These are phyloP conservation scores for Paradoxurus hermaphroditus DNA, from an alignment of 2,113 vertebrate genomes.

Conservation along the genomic window DNA sequence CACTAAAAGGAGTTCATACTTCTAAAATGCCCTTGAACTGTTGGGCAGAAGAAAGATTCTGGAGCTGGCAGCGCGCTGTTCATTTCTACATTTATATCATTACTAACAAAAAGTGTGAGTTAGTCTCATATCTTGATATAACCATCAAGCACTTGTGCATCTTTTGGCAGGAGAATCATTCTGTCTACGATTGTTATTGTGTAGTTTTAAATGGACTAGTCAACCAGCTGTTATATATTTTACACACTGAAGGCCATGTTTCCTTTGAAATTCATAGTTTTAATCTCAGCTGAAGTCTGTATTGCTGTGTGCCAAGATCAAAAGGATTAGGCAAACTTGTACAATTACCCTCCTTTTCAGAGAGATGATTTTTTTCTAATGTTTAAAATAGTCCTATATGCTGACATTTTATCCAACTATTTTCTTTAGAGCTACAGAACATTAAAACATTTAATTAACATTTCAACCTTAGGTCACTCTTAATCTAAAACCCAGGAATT, in stretches of 20 bases:
- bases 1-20: not conserved
- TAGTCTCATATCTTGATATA: constrained; percentile 59
- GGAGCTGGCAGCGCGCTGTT: not conserved
- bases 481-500: constrained; percentile 70
- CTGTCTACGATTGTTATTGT: constrained; percentile 51
- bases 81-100: constrained; percentile 7
- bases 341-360: constrained; percentile 68
- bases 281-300: constrained; percentile 76
- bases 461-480: constrained; percentile 68
- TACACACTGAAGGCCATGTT: constrained; percentile 76
- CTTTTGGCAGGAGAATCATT: constrained; percentile 54
- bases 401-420: constrained; percentile 76
- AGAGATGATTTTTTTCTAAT: constrained; percentile 65
- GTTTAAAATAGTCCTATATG: constrained; percentile 71
- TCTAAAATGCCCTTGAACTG: constrained; percentile 69
- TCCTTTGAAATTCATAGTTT: constrained; percentile 81
- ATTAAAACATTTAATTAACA: constrained; percentile 78
- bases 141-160: constrained; percentile 34
- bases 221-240: constrained; percentile 80
- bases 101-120: constrained; percentile 57
- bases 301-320: constrained; percentile 74
- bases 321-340: constrained; percentile 69
- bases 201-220: constrained; percentile 72
- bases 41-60: not conserved
- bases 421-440: constrained; percentile 74